Evolutionary conservation across 1,140 invertebrate genomes (phyloP).

Genomic region (Drosophila kepulauana): DNA sequence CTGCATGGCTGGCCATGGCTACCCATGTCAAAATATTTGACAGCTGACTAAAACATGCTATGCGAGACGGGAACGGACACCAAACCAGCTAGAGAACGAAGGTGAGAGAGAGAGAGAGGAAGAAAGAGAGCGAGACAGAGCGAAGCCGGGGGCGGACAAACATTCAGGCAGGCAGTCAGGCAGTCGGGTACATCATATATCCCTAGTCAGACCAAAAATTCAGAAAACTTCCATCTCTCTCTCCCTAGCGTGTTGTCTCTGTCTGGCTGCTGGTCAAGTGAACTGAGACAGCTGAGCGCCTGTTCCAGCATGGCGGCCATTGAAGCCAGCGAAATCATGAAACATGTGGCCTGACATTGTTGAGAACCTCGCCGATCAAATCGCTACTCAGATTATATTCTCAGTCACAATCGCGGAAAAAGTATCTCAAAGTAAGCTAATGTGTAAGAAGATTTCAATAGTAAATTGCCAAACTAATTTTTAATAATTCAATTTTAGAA

Average conservation of each 20-base stretch:
- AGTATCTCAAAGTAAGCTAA: neutral
- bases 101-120: too few relatives aligned
- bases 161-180: constrained; percentile 40
- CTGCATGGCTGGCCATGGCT: constrained; percentile 67
- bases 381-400: neutral
- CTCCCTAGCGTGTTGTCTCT: neutral
- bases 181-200: constrained; percentile 60
- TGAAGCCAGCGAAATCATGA: constrained; percentile 54
- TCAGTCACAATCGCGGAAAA: neutral
- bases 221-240: constrained; percentile 29
- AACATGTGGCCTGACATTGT: constrained; percentile 78
- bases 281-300: constrained; percentile 44
- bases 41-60: constrained; percentile 84
- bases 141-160: constrained; percentile 29
- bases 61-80: constrained; percentile 53
- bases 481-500: neutral
- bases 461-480: neutral
- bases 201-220: constrained; percentile 64
- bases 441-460: neutral
- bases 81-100: neutral
- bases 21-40: constrained; percentile 85
- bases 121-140: too few relatives aligned
- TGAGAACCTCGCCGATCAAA: constrained; percentile 33
- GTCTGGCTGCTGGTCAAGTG: constrained; percentile 42
- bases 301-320: constrained; percentile 70